Evolutionary conservation across 1,140 invertebrate genomes (phyloP).

Genomic region (Magallana angulata): DNA sequence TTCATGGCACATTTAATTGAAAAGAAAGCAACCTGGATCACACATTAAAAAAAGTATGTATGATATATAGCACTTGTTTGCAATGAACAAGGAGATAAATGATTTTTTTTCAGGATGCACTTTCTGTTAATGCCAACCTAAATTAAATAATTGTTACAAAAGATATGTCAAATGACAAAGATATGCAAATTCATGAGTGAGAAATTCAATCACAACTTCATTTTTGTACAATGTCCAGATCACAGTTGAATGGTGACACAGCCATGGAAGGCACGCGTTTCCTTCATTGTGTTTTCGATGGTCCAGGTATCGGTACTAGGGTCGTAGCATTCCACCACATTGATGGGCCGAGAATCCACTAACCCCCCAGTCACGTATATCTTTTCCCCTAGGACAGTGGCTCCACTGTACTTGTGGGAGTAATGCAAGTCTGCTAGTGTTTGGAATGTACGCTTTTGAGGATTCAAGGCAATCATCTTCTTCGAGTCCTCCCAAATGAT

Average conservation of each 20-base stretch:
- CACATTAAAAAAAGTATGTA: too few species aligned
- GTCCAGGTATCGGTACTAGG: conserved; percentile 89
- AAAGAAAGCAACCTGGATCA: too few species aligned
- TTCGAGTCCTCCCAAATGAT: conserved; percentile 78
- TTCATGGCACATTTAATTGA: background rate
- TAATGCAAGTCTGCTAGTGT: conserved; percentile 70
- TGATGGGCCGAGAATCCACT: conserved; percentile 74
- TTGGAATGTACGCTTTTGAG: conserved; percentile 75
- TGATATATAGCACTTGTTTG: background rate
- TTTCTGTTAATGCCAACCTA: too few species aligned
- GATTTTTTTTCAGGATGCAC: too few species aligned
- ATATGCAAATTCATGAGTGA: background rate
- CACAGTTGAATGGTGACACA: conserved; percentile 75
- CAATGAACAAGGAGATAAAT: background rate
- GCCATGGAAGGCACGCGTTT: conserved; percentile 72
- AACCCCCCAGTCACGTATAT: conserved; percentile 92
- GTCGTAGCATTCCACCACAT: conserved; percentile 90
- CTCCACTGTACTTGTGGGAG: conserved; percentile 80
- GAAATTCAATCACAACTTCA: background rate
- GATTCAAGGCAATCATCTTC: conserved; percentile 77
- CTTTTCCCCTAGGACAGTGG: conserved; percentile 89
- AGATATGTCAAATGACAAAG: background rate
- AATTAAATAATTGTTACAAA: too few species aligned
- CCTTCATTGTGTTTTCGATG: conserved; percentile 67
- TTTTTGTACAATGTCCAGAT: background rate